Conservation (phyloP, 2,797 vertebrate species). For the Tragopan temminckii region DNA sequence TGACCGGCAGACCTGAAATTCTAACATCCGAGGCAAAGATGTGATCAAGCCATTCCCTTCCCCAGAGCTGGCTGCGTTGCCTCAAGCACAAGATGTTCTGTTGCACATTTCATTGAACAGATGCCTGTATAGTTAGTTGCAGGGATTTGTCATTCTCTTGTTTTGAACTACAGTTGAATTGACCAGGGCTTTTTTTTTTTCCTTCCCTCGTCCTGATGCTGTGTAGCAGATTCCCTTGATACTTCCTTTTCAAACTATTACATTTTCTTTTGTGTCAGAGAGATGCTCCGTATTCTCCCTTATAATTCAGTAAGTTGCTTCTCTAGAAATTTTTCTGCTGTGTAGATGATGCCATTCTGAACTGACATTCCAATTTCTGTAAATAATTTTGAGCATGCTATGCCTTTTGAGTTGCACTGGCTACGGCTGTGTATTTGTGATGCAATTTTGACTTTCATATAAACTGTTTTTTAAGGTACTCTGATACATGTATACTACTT, state of each 20-base stretch:
- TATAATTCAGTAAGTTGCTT: neutral
- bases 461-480: neutral
- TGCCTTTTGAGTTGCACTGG: neutral
- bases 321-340: neutral
- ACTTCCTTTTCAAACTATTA: neutral
- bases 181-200: neutral
- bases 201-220: neutral
- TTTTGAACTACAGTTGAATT: neutral
- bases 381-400: neutral
- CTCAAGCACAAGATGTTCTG: neutral
- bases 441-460: neutral
- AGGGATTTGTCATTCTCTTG: neutral
- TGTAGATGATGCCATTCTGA: neutral
- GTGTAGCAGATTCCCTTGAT: neutral
- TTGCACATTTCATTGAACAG: neutral
- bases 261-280: neutral
- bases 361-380: neutral
- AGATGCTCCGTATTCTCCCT: neutral
- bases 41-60: rapidly evolving
- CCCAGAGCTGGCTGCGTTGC: neutral
- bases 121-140: neutral
- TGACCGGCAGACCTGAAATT: neutral
- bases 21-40: neutral
- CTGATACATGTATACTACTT: neutral
- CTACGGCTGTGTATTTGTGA: neutral